These are phyloP conservation scores for Thecocarcelia acutangulata DNA, from an alignment of 2,888 invertebrate species.

Conservation along the genomic window DNA sequence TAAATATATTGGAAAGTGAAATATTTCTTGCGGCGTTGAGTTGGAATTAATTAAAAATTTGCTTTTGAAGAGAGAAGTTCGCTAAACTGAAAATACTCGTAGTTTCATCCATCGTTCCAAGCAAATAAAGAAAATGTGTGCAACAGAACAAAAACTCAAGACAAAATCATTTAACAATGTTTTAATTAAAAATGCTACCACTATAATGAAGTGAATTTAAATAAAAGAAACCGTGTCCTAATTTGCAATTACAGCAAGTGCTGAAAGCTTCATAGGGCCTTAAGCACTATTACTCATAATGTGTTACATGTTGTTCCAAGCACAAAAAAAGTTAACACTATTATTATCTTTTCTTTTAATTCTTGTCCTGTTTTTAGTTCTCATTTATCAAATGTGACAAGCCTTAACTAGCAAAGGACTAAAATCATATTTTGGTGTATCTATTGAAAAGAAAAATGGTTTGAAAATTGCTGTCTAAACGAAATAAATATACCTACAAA, in stretches of 20 bases:
- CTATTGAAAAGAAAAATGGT: constrained; percentile 50
- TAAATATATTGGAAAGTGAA: constrained; percentile 61
- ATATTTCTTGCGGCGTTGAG: constrained; percentile 62
- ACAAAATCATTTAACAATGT: constrained; percentile 6
- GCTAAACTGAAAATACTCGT: constrained; percentile 47
- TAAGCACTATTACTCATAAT: constrained; percentile 27
- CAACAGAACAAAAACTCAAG: background rate
- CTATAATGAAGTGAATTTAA: constrained; percentile 11
- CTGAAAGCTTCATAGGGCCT: constrained; percentile 23
- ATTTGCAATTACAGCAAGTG: constrained; percentile 16
- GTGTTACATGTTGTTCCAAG: constrained; percentile 34
- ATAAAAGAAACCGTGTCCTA: constrained; percentile 11
- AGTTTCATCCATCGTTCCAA: constrained; percentile 10
- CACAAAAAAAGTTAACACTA: background rate
- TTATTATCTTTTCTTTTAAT: constrained; percentile 5
- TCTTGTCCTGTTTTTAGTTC: constrained; percentile 44
- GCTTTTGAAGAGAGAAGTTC: constrained; percentile 64
- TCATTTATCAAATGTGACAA: constrained; percentile 66
- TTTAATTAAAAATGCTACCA: constrained; percentile 41
- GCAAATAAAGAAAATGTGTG: background rate
- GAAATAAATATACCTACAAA: background rate
- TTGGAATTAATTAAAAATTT: constrained; percentile 67
- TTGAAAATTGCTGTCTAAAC: constrained; percentile 9
- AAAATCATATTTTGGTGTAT: constrained; percentile 62
- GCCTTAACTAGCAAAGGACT: constrained; percentile 61